Evolutionary conservation across 2,888 invertebrate genomes (phyloP).

Genomic region (Adineta ricciae): DNA sequence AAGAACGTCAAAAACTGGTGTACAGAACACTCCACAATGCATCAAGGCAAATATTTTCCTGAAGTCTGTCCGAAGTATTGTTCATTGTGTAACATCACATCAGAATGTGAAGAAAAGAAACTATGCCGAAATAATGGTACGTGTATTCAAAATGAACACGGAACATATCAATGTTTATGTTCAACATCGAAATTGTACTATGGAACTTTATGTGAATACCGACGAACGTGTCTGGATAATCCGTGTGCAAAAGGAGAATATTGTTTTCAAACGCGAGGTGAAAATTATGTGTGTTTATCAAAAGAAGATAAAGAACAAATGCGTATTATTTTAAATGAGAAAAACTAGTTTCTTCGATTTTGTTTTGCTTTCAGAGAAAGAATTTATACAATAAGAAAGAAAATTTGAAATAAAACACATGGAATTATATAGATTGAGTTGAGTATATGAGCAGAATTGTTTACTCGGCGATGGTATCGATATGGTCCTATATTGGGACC

Average conservation of each 20-base stretch:
- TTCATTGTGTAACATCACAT: background rate
- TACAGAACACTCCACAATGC: background rate
- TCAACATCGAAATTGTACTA: background rate
- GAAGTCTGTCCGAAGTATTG: slow-evolving; percentile 17
- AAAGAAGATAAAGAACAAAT: background rate
- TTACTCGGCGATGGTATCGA: background rate
- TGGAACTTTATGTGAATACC: slow-evolving; percentile 18
- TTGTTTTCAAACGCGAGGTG: background rate
- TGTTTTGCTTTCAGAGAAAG: background rate
- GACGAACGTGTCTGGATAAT: background rate
- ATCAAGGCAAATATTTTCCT: background rate
- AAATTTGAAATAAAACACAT: background rate
- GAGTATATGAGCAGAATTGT: background rate
- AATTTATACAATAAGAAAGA: background rate
- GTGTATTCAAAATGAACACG: background rate
- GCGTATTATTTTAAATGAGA: background rate
- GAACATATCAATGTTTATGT: slow-evolving; percentile 14
- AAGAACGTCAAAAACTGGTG: background rate
- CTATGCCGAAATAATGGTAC: slow-evolving; percentile 20
- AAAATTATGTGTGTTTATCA: slow-evolving; percentile 10
- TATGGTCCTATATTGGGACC: background rate
- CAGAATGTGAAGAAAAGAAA: slow-evolving; percentile 7
- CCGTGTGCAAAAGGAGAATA: background rate
- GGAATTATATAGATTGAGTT: background rate
- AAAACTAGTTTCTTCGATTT: background rate